phyloP scores from a whole-genome alignment of 2,888 invertebrate genomes.

The Artemia sp. region DNA sequence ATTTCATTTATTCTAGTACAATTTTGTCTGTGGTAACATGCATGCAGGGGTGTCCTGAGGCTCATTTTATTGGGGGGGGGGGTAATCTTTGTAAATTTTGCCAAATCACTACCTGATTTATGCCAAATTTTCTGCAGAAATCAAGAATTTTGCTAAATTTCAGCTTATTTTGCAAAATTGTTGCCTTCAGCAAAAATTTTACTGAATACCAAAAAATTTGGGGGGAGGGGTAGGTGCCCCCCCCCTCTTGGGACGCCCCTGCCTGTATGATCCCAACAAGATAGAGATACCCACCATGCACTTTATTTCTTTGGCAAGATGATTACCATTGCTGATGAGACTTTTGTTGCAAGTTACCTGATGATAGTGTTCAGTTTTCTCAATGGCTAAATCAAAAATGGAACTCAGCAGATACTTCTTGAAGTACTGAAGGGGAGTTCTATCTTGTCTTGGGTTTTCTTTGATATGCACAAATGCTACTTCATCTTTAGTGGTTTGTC shows the following conservation, averaged over 20 bases:
- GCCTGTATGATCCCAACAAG: conserved; percentile 21
- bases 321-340: background rate
- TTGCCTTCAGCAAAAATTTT: too few species aligned
- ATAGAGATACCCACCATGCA: conserved; percentile 22
- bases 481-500: background rate
- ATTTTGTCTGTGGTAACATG: conserved; percentile 19
- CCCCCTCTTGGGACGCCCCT: too few species aligned
- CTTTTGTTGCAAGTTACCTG: background rate
- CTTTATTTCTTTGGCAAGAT: conserved; percentile 8
- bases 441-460: background rate
- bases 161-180: too few species aligned
- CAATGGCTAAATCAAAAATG: conserved; percentile 4
- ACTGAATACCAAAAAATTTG: too few species aligned
- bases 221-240: too few species aligned
- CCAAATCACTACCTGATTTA: too few species aligned
- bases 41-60: too few species aligned
- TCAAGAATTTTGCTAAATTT: too few species aligned
- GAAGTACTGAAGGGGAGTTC: conserved; percentile 3
- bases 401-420: conserved; percentile 5
- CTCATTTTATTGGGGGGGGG: too few species aligned
- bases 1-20: conserved; percentile 25
- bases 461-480: background rate
- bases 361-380: conserved; percentile 7
- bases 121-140: too few species aligned
- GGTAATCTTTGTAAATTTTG: too few species aligned